phyloP scores from a whole-genome alignment of 2,113 vertebrate species.

The Oryzias melastigma region DNA sequence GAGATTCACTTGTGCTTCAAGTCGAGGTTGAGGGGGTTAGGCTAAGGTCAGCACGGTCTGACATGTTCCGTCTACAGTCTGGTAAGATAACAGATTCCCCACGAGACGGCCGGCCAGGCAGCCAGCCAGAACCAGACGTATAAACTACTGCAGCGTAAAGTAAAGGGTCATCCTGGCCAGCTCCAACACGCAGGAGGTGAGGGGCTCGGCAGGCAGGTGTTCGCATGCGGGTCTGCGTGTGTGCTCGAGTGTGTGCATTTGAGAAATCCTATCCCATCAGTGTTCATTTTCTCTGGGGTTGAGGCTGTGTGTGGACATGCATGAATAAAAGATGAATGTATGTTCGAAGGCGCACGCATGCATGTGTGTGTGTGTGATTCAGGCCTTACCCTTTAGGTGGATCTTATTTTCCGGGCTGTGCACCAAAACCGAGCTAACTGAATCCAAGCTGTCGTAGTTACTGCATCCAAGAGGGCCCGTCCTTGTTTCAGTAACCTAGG shows the following conservation, averaged over 20 bases:
- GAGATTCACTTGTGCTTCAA: conserved; percentile 6
- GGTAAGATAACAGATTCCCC: conserved; percentile 59
- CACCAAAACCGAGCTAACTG: conserved; percentile 95
- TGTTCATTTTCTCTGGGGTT: conserved; percentile 22
- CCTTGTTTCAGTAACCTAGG: conserved; percentile 95
- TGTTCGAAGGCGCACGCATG: not conserved
- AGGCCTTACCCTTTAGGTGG: conserved; percentile 88
- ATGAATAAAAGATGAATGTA: conserved; percentile 6
- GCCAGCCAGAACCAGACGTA: conserved; percentile 57
- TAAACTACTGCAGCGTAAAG: conserved; percentile 63
- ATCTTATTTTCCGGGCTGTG: conserved; percentile 99
- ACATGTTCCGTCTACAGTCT: conserved; percentile 39
- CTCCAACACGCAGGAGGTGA: conserved; percentile 47
- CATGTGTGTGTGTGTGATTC: conserved; percentile 10
- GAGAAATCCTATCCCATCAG: conserved; percentile 10
- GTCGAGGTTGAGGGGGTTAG: conserved; percentile 15
- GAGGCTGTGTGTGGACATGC: conserved; percentile 7
- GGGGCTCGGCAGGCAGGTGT: conserved; percentile 27
- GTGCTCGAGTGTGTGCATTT: conserved; percentile 6
- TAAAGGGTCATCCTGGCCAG: conserved; percentile 56
- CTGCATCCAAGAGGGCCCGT: conserved; percentile 97
- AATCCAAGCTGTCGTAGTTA: conserved; percentile 98
- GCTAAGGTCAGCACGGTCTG: conserved; percentile 37
- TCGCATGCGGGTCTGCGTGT: conserved; percentile 16
- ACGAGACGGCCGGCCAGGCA: conserved; percentile 49